Evolutionary conservation across 2,888 invertebrate genomes (phyloP).

Genomic region (Marasmarcha lunaedactyla): DNA sequence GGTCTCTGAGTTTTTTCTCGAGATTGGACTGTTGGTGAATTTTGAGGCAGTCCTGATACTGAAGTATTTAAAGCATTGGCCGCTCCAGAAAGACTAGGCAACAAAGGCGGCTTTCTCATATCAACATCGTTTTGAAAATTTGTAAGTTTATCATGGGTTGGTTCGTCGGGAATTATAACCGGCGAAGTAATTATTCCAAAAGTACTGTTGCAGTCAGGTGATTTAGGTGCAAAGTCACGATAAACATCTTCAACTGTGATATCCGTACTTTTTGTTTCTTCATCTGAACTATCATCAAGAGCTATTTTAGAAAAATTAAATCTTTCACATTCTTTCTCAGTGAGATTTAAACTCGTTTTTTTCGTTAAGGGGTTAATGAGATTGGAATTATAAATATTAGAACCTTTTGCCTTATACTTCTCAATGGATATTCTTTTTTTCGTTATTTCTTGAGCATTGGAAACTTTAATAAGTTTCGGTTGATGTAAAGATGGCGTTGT

Average conservation of each 20-base stretch:
- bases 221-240: slow-evolving; percentile 43
- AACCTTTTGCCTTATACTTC: slow-evolving; percentile 52
- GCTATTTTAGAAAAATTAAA: slow-evolving; percentile 43
- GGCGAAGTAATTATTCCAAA: slow-evolving; percentile 28
- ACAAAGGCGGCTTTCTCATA: slow-evolving; percentile 30
- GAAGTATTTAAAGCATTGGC: too few relatives aligned
- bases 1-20: slow-evolving; percentile 10
- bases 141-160: slow-evolving; percentile 26
- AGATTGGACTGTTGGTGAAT: background rate
- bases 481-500: slow-evolving; percentile 47
- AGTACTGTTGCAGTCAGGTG: slow-evolving; percentile 37
- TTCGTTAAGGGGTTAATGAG: slow-evolving; percentile 14
- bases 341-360: slow-evolving; percentile 53
- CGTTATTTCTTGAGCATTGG: slow-evolving; percentile 34
- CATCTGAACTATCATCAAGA: slow-evolving; percentile 38
- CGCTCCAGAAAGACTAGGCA: slow-evolving; percentile 1
- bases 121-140: slow-evolving; percentile 37
- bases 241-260: slow-evolving; percentile 30
- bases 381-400: slow-evolving; percentile 15
- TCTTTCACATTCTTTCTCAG: slow-evolving; percentile 60
- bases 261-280: slow-evolving; percentile 23
- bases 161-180: slow-evolving; percentile 52
- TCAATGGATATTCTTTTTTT: slow-evolving; percentile 62
- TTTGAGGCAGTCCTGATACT: too few relatives aligned
- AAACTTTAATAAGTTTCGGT: slow-evolving; percentile 52